Evolutionary conservation across 2,888 invertebrate genomes (phyloP), one percentile per base, ranked within the genome.

Genomic region (Hemicrepidius hirtus): DNA sequence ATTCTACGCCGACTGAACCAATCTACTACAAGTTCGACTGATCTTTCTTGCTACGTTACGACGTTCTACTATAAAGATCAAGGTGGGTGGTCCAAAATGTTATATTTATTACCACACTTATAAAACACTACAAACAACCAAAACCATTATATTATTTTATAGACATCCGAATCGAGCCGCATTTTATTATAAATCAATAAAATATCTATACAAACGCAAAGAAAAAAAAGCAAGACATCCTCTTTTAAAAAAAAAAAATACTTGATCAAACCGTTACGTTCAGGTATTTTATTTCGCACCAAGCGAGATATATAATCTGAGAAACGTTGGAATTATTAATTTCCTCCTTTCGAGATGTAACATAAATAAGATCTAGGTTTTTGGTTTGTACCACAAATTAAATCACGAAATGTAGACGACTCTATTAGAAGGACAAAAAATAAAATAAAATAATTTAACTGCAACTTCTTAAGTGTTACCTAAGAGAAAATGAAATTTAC

Each of bases 1-100:
- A 68, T 68, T 24, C 59, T 62, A 53, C 68, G 13, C 55, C 40
- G 55, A 37, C 55, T 18, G 7, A 37, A 55, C 24, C 18, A 63
- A 35, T 50, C 66, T 55, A 53, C 60, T 46, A 70, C 55, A 59
- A 59, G 59, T 66, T 71, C 66, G 53, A 68, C 46, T 35, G 35
- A 12, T 71, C 41, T 72, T 72, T 28, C 44, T 55, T 69, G 50
- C 55, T 67, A 37, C 16, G 71, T 40, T 63, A 46, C 68, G 55
- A 72, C 32, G 60, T 41, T 57, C 59, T 68, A 67, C 63, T 73
- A 68, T 68, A 37, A 73, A 68, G 55, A 72, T 73, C 73, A 24
- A 73, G 57, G 73, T 73, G 73, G 73, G 73, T 73, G 73, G 73
- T 68, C 73, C 44, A 50, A 68, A 68, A 73, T 68, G 60, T 35